Base-by-base conservation (phyloP, 2,797 vertebrate genomes). In the Acomys russatus region DNA sequence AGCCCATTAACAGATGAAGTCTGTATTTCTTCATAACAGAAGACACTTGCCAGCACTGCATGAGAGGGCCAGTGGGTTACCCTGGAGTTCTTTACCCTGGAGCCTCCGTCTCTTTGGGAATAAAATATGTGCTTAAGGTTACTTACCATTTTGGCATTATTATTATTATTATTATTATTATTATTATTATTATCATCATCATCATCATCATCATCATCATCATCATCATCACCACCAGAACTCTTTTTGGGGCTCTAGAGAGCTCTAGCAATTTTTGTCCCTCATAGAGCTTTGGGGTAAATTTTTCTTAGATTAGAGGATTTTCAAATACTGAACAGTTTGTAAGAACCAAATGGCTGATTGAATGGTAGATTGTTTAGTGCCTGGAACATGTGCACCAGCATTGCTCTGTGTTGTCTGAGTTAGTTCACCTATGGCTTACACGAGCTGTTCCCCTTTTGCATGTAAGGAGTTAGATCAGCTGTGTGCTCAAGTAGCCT, bases 291-390 rank as follows among this genome's bases (percentile, higher is more conserved):
- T 73, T 90, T 90, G 51, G 74, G 68, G 6, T 84, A 77, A 66
- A 80, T n/a, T 54, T 88, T 93, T 94, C 82, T 95, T 92, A n/a
- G 30, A 35, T 84, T 73, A 76, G 92, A 95, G 22, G 28, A 80
- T 92, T 92, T 68, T 70, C 44, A 51, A 54, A 44, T 54, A 86
- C 17, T 70, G 94, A 94, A 73, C 87, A 35, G 22, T 74, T 10
- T 54, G 25, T 78, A 20, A 91, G 94, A 83, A n/a, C 30, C 74
- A 88, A 84, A 80, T 84, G 61, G 7, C 49, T 77, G 38, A 28
- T 94, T 91, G 17, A 59, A 44, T 64, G 28, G 23, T 54, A 51
- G 30, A 79, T 92, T 79, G 54, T 94, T 66, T 56, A 94, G 66
- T 73, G 30, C 20, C 85, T 94, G 0, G 6, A 14, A 30, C 18